These are phyloP conservation scores for Lasioglossum albipes DNA, from an alignment of 1,140 invertebrate genomes.

Conservation along the genomic window DNA sequence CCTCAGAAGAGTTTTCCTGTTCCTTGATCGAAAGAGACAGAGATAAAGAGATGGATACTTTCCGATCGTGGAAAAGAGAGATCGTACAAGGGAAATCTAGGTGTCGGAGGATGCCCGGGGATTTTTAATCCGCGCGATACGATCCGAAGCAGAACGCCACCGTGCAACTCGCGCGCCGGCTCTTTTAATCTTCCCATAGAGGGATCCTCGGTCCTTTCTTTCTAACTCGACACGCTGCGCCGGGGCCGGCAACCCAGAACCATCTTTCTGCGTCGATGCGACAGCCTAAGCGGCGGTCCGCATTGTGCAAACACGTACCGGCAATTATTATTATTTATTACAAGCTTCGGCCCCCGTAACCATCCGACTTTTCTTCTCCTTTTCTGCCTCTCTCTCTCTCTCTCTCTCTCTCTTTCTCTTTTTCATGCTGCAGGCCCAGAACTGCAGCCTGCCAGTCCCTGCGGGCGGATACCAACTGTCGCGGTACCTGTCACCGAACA, in stretches of 20 bases:
- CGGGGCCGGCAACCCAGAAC: slow-evolving; percentile 16
- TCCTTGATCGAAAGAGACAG: background rate
- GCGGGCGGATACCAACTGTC: slow-evolving; percentile 66
- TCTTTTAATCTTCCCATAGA: slow-evolving; percentile 56
- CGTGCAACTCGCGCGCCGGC: background rate
- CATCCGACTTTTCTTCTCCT: slow-evolving; percentile 64
- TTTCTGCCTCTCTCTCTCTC: slow-evolving; percentile 9
- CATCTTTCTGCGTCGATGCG: slow-evolving; percentile 49
- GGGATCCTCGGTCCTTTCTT: slow-evolving; percentile 40
- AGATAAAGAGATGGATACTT: too few relatives aligned
- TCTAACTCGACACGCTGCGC: slow-evolving; percentile 21
- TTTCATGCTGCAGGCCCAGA: background rate
- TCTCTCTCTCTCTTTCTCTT: background rate
- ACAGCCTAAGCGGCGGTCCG: slow-evolving; percentile 69
- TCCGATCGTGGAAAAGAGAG: background rate
- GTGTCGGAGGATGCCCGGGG: background rate
- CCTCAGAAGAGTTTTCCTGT: background rate
- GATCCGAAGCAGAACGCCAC: background rate
- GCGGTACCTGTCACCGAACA: slow-evolving; percentile 57
- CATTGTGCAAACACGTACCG: slow-evolving; percentile 78
- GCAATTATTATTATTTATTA: slow-evolving; percentile 79
- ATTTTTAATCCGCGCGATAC: slow-evolving; percentile 20
- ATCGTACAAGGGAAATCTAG: background rate
- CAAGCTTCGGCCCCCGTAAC: slow-evolving; percentile 65
- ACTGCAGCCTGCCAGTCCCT: slow-evolving; percentile 19